Conservation (phyloP, 1,140 invertebrate genomes). For the Drosophila triauraria region DNA sequence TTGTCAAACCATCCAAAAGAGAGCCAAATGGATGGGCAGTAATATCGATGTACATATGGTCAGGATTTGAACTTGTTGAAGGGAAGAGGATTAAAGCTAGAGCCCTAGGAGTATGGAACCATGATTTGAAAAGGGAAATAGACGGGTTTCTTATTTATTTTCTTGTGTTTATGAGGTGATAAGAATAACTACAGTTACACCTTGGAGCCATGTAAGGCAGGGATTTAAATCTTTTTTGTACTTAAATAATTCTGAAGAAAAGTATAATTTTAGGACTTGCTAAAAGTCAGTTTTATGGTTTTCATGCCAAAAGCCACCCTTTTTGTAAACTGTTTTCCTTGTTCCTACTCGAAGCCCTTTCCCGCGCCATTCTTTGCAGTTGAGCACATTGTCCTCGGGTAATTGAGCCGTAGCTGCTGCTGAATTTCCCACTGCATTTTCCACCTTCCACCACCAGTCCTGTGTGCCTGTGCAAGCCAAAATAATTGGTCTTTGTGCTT, state of each 20-base stretch:
- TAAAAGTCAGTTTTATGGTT: neutral
- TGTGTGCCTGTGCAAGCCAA: constrained; percentile 9
- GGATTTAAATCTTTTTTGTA: no score
- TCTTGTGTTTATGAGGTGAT: neutral
- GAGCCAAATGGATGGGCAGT: neutral
- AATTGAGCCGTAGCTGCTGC: constrained; percentile 39
- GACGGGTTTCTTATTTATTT: neutral
- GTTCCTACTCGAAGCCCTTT: neutral
- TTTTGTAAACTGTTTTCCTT: neutral
- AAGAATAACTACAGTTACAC: no score
- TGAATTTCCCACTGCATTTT: constrained; percentile 46
- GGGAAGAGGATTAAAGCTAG: neutral
- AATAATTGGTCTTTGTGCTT: constrained; percentile 42
- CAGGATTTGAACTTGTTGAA: constrained; percentile 20
- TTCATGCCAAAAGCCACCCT: neutral
- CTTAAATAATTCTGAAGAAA: no score
- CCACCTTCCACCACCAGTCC: constrained; percentile 18
- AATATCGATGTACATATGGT: neutral
- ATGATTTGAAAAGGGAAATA: no score
- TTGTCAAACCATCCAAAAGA: constrained; percentile 38
- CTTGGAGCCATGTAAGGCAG: no score
- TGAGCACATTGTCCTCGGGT: constrained; percentile 36
- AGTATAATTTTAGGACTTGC: no score
- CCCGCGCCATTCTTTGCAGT: constrained; percentile 24
- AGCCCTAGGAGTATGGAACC: neutral